These are phyloP conservation scores for Heterotilapia buettikoferi DNA, from an alignment of 2,113 vertebrate genomes.

Conservation along the genomic window DNA sequence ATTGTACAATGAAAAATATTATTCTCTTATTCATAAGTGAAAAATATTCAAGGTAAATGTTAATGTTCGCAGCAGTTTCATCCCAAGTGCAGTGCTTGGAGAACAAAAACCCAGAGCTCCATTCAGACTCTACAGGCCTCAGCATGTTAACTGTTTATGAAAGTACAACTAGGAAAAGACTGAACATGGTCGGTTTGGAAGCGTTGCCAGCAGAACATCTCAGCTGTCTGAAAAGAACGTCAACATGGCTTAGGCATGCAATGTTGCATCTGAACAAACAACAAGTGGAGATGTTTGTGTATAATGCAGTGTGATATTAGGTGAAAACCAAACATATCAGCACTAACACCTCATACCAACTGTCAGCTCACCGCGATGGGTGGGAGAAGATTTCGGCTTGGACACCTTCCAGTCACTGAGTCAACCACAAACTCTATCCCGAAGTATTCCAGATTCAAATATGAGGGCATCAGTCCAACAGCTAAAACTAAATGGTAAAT, in stretches of 20 bases:
- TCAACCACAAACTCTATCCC: neutral
- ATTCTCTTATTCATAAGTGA: neutral
- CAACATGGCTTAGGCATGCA: neutral
- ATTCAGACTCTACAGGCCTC: neutral
- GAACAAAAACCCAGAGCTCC: neutral
- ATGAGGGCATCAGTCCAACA: neutral
- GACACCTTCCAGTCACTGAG: neutral
- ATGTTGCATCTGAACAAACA: neutral
- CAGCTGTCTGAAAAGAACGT: neutral
- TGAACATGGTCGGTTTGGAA: neutral
- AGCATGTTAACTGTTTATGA: neutral
- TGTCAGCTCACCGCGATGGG: rapidly evolving
- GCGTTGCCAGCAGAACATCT: neutral
- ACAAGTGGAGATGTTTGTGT: neutral
- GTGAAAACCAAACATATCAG: neutral
- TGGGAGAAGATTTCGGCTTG: rapidly evolving
- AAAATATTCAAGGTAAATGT: neutral
- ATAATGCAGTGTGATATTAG: neutral
- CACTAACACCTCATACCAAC: neutral
- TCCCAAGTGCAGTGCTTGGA: neutral
- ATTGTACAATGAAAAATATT: neutral
- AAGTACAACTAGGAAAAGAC: neutral
- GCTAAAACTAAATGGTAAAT: neutral
- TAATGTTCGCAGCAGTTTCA: neutral
- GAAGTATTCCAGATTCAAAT: neutral